phyloP scores from a whole-genome alignment of 2,113 vertebrate genomes.

The Plotosus lineatus region DNA sequence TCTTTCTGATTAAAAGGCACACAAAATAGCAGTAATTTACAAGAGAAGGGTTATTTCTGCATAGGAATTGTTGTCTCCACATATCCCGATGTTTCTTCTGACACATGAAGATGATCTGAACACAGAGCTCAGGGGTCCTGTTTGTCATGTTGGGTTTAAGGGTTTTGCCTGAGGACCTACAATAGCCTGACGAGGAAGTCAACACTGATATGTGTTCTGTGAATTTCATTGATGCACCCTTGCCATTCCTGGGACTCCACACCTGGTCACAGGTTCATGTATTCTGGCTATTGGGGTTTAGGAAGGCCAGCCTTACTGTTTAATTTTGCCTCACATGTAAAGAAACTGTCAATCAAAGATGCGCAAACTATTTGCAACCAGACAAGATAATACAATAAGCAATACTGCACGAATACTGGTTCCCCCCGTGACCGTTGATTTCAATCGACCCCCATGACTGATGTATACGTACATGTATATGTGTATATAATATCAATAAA shows the following conservation, averaged over 20 bases:
- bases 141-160: background rate
- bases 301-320: background rate
- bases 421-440: background rate
- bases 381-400: background rate
- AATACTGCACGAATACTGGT: background rate
- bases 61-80: background rate
- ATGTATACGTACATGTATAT: too few relatives aligned
- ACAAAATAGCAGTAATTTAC: background rate
- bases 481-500: too few relatives aligned
- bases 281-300: background rate
- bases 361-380: background rate
- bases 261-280: background rate
- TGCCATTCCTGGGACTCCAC: background rate
- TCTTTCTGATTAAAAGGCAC: conserved; percentile 38
- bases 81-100: background rate
- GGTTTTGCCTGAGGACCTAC: background rate
- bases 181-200: background rate
- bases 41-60: background rate
- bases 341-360: background rate
- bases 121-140: too few relatives aligned
- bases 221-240: background rate
- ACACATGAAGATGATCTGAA: background rate
- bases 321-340: background rate
- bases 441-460: too few relatives aligned
- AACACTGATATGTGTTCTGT: background rate